phyloP scores from a whole-genome alignment of 2,888 invertebrate genomes.

The Chymomyza procnemis region DNA sequence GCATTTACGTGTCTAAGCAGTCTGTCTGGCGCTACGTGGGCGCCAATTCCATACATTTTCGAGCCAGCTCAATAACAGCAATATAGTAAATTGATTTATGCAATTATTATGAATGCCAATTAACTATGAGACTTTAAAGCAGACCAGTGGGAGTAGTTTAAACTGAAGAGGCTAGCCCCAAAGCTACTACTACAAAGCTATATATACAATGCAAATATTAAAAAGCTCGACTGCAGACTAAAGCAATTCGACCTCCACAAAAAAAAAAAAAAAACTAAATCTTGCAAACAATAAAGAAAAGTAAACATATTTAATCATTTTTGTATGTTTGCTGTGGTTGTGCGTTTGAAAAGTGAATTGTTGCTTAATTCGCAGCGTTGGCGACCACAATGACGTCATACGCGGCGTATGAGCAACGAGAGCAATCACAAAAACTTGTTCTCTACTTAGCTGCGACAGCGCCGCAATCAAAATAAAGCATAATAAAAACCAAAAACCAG shows the following conservation, averaged over 20 bases:
- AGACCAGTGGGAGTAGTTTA: constrained; percentile 47
- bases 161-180: constrained; percentile 15
- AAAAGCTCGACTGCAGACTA: constrained; percentile 34
- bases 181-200: constrained; percentile 22
- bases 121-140: not conserved
- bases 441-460: constrained; percentile 23
- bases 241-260: constrained; percentile 54
- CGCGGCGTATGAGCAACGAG: constrained; percentile 29
- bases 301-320: not conserved
- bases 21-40: constrained; percentile 51
- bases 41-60: constrained; percentile 40
- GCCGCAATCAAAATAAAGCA: constrained; percentile 49
- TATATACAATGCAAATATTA: constrained; percentile 10
- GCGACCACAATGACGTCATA: constrained; percentile 53
- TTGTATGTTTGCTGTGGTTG: not conserved
- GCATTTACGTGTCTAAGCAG: constrained; percentile 1
- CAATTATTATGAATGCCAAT: not conserved
- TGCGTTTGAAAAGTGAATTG: constrained; percentile 45
- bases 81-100: constrained; percentile 55
- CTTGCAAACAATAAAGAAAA: constrained; percentile 22
- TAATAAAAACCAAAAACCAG: constrained; percentile 24
- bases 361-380: constrained; percentile 48
- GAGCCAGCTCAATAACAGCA: constrained; percentile 27
- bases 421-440: constrained; percentile 28
- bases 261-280: constrained; percentile 20